Evolutionary conservation across 1,140 invertebrate species (phyloP), one percentile per base, ranked within the genome.

Genomic region (Bombus difficillimus): DNA sequence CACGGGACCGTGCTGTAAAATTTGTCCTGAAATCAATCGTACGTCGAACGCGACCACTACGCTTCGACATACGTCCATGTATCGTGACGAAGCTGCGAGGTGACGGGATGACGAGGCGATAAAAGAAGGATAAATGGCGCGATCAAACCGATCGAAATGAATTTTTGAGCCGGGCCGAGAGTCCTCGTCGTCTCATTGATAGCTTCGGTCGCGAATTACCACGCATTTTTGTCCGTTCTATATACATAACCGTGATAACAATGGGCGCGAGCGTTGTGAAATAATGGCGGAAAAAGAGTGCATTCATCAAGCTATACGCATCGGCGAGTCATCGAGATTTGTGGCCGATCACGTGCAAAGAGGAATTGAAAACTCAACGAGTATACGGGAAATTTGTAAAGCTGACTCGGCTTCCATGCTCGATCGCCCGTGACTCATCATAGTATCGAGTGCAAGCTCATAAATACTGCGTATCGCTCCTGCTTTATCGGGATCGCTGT

Each of bases 321-420:
- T 86, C 77, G 87, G 41, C 88, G 88, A 78, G 88, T 90, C 88
- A 87, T 89, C 88, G 88, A 90, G 73, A 90, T 89, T 90, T 90
- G 86, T 87, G 73, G 81, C 66, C 77, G 81, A 83, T 82, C 59
- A 34, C 68, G 66, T 64, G 79, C 80, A 74, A 80, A 69, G 83
- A 86, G 80, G 59, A 81, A 90, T 89, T 68, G 88, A 89, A 90
- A 90, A 89, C 75, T 90, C 88, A 81, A 84, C 80, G 28, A 25
- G n/a, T 59, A 43, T 22, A 8, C 34, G 57, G 76, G 82, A 64
- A 89, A 89, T 81, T 83, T 71, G 72, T 62, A 72, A 84, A 87
- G 72, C 88, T 81, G 81, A 89, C 82, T 71, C 74, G 66, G 66
- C 81, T 76, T 59, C 64, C 39, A n/a, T 53, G 69, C 53, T 88